phyloP scores from a whole-genome alignment of 1,140 invertebrate species.

The Propsilocerus akamusi region DNA sequence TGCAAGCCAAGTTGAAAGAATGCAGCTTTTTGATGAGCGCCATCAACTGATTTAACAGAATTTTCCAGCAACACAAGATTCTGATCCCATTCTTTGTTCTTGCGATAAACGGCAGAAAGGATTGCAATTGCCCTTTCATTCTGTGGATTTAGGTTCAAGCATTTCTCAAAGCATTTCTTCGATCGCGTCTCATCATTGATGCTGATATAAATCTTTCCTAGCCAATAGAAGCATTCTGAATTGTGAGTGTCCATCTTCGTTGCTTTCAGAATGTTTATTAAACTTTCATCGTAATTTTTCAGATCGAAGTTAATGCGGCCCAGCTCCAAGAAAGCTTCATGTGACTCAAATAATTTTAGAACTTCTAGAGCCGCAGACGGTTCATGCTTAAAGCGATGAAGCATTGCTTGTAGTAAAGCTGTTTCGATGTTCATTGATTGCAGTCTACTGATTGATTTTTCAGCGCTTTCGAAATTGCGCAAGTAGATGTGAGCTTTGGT shows the following conservation, averaged over 20 bases:
- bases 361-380: conserved; percentile 31
- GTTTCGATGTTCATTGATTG: neutral
- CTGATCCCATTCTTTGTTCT: conserved; percentile 42
- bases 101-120: conserved; percentile 53
- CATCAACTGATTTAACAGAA: conserved; percentile 30
- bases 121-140: conserved; percentile 44
- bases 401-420: neutral
- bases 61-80: conserved; percentile 46
- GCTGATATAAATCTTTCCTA: conserved; percentile 53
- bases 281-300: conserved; percentile 35
- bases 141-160: conserved; percentile 48
- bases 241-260: conserved; percentile 52
- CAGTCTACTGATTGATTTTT: neutral
- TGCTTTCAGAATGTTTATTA: conserved; percentile 47
- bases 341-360: conserved; percentile 24
- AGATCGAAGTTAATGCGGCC: conserved; percentile 47
- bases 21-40: conserved; percentile 47
- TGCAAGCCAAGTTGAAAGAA: conserved; percentile 62
- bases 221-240: conserved; percentile 49
- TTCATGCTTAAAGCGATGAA: conserved; percentile 14
- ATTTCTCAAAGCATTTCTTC: conserved; percentile 66
- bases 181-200: conserved; percentile 44
- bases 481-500: neutral
- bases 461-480: neutral
- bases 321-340: conserved; percentile 33